A percentile compares a stretch with the other conserved stretches of the same genome.
These are phyloP conservation scores for Eurois occulta DNA, from an alignment of 2,888 invertebrate species.

Conservation along the genomic window DNA sequence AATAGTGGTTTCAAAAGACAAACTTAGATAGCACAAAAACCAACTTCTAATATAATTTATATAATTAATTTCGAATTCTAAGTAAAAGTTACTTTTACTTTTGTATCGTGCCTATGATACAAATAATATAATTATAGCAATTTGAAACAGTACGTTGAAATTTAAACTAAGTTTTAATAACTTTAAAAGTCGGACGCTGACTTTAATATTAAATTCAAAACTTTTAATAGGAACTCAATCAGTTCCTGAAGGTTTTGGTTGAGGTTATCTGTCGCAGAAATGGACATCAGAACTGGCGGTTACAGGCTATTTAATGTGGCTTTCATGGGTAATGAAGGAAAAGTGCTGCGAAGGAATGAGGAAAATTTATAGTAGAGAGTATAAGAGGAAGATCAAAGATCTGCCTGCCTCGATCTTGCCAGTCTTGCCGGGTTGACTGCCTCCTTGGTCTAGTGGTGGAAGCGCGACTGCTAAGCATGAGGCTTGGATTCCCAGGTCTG, in stretches of 20 bases:
- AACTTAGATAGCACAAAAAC: background rate
- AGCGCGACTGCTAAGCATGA: no score
- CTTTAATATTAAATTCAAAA: constrained; percentile 31
- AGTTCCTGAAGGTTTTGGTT: constrained; percentile 22
- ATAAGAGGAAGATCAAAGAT: no score
- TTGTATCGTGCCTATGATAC: constrained; percentile 18
- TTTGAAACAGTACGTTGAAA: constrained; percentile 21
- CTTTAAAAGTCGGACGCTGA: constrained; percentile 16
- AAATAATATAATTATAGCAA: constrained; percentile 31
- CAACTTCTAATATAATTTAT: constrained; percentile 4
- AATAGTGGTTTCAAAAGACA: background rate
- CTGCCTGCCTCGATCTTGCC: no score
- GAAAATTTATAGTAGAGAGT: background rate
- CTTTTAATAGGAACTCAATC: constrained; percentile 25
- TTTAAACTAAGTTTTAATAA: constrained; percentile 29
- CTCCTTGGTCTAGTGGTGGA: no score
- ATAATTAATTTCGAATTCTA: background rate
- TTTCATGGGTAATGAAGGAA: background rate
- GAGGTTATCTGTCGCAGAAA: background rate
- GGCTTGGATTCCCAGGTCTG: no score
- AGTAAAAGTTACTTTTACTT: constrained; percentile 4
- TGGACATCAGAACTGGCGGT: background rate
- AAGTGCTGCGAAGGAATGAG: background rate
- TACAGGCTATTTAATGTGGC: background rate
- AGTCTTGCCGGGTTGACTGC: no score